phyloP scores from a whole-genome alignment of 2,113 vertebrate genomes.

The Bolborhynchus lineola region DNA sequence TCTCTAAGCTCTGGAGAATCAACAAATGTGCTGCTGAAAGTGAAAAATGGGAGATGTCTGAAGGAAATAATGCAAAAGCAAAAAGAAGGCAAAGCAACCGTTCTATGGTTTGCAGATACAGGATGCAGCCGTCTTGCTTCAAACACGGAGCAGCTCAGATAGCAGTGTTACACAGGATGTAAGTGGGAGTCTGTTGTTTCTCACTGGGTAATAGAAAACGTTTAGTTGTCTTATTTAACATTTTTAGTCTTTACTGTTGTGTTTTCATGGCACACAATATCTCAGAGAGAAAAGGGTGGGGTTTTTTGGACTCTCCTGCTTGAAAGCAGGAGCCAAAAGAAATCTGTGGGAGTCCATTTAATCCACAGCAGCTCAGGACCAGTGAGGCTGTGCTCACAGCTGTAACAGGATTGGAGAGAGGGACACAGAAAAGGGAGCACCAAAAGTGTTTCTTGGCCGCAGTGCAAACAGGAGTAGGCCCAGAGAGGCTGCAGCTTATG shows the following conservation, averaged over 20 bases:
- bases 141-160: neutral
- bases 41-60: neutral
- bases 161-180: neutral
- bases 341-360: neutral
- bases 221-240: neutral
- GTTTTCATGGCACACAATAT: neutral
- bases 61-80: neutral
- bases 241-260: neutral
- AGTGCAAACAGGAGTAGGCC: neutral
- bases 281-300: neutral
- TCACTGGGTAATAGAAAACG: neutral
- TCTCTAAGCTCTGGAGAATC: neutral
- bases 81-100: neutral
- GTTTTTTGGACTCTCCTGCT: neutral
- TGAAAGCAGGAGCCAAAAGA: neutral
- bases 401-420: neutral
- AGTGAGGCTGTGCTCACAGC: neutral
- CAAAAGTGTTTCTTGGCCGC: neutral
- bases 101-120: neutral
- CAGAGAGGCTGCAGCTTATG: neutral
- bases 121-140: neutral
- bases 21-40: neutral
- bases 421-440: rapidly evolving
- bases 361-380: neutral
- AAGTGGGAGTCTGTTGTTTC: neutral